phyloP scores from a whole-genome alignment of 2,888 invertebrate genomes.

The Tiliacea aurago region DNA sequence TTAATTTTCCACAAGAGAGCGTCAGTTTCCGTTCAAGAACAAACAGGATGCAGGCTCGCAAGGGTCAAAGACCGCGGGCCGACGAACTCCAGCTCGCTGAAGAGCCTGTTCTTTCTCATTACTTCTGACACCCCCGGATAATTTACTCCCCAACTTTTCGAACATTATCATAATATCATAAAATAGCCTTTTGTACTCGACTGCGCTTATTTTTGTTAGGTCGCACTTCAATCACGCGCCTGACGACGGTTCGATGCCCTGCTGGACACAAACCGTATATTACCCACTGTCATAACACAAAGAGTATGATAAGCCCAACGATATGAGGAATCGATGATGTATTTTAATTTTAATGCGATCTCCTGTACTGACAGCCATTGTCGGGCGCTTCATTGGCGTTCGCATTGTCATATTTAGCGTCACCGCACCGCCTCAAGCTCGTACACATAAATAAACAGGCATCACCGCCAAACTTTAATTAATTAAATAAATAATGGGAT shows the following conservation, averaged over 20 bases:
- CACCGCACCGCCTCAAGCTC: neutral
- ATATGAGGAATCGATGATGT: constrained; percentile 33
- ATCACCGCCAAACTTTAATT: constrained; percentile 15
- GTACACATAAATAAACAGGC: constrained; percentile 31
- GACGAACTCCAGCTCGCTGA: constrained; percentile 63
- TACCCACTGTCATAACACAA: constrained; percentile 31
- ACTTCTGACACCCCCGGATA: constrained; percentile 45
- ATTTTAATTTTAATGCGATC: constrained; percentile 46
- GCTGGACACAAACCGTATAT: constrained; percentile 22
- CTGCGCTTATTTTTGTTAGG: constrained; percentile 22
- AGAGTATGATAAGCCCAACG: constrained; percentile 31
- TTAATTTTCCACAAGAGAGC: constrained; percentile 58
- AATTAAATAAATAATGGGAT: constrained; percentile 12
- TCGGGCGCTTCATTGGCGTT: constrained; percentile 9
- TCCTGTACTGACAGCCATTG: constrained; percentile 36
- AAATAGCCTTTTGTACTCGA: constrained; percentile 30
- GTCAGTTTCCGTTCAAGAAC: constrained; percentile 31
- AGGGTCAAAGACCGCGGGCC: constrained; percentile 71
- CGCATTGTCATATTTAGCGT: constrained; percentile 17
- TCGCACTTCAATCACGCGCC: constrained; percentile 7
- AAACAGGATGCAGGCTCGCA: constrained; percentile 65
- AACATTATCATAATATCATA: constrained; percentile 32
- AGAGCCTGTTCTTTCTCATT: constrained; percentile 47
- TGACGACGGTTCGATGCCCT: constrained; percentile 29
- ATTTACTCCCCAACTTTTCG: constrained; percentile 28